Evolutionary conservation across 2,888 invertebrate species (phyloP), one percentile per base, ranked within the genome.

Genomic region (Tetheella fluctuosa): DNA sequence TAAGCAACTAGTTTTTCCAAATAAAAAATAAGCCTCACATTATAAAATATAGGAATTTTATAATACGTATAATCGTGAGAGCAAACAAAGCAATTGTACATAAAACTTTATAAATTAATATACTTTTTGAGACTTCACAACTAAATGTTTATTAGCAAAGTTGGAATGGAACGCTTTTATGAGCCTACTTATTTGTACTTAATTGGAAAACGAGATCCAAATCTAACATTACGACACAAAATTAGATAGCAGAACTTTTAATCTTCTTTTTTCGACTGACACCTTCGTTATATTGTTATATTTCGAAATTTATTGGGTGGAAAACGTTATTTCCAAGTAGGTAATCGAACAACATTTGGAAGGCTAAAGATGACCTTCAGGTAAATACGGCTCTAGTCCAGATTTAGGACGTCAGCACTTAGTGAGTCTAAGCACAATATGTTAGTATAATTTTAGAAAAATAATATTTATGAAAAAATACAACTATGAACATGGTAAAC

Each of bases 141-240:
- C 62, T 57, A 65, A 63, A 63, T 63, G 58, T 67, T 64, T 64
- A 67, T 67, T 60, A 59, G 57, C 48, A 20, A 67, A 67, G 61
- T 67, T 67, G 42, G 4, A 54, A 60, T 54, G 39, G 53, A 34
- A 55, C 55, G 34, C 23, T 34, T 55, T 55, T 55, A 34, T 34
- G 34, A 55, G 23, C 28, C 1, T 37, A 55, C 23, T 34, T 55
- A 55, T 34, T 55, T 34, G 34, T 23, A 55, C 34, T 55, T 23
- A 55, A 55, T 55, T 55, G 55, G 34, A 55, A 55, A 48, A n/a
- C 10, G 17, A 48, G 48, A 48, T 48, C 48, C 17, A 48, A 48
- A 48, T 48, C 48, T 48, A n/a, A 48, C 8, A 48, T 20, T 20
- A 20, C 20, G 48, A 48, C 48, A 10, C 20, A 20, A 48, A 48